Evolutionary conservation across 1,140 invertebrate genomes (phyloP).

Genomic region (Drosophila quadrilineata): DNA sequence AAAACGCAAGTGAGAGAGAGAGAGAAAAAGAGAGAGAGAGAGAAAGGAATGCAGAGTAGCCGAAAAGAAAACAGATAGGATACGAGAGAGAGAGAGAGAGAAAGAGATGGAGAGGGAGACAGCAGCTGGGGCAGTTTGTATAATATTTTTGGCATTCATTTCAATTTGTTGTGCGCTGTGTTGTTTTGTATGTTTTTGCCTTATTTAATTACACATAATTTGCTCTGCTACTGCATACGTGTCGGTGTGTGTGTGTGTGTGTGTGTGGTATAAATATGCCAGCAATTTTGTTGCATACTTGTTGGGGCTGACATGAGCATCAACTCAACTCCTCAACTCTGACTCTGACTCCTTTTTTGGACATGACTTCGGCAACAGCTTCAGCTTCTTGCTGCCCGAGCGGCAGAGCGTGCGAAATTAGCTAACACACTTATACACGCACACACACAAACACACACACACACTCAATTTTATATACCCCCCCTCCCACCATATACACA

Average conservation of each 20-base stretch:
- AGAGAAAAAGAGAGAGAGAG: too few relatives aligned
- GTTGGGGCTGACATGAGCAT: constrained; percentile 22
- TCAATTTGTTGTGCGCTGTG: constrained; percentile 34
- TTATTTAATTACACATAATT: constrained; percentile 63
- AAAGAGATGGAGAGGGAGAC: too few relatives aligned
- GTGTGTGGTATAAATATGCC: constrained; percentile 46
- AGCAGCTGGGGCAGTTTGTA: too few relatives aligned
- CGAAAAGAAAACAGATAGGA: too few relatives aligned
- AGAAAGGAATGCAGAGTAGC: too few relatives aligned
- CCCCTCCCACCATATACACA: background rate
- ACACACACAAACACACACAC: background rate
- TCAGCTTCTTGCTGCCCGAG: constrained; percentile 6
- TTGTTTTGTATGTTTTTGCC: constrained; percentile 32
- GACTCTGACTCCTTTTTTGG: constrained; percentile 43
- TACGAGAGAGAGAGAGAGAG: too few relatives aligned
- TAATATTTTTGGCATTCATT: constrained; percentile 46
- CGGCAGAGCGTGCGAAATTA: constrained; percentile 51
- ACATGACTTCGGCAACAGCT: constrained; percentile 34
- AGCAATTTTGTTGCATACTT: constrained; percentile 46
- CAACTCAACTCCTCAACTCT: too few relatives aligned
- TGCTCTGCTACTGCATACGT: constrained; percentile 21
- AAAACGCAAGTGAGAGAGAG: too few relatives aligned
- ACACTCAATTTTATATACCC: too few relatives aligned
- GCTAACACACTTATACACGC: constrained; percentile 28
- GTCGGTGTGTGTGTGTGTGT: constrained; percentile 11